A percentile compares a stretch with the other conserved stretches of the same genome.
phyloP scores from a whole-genome alignment of 2,113 vertebrate genomes.

The Anthoscopus minutus region DNA sequence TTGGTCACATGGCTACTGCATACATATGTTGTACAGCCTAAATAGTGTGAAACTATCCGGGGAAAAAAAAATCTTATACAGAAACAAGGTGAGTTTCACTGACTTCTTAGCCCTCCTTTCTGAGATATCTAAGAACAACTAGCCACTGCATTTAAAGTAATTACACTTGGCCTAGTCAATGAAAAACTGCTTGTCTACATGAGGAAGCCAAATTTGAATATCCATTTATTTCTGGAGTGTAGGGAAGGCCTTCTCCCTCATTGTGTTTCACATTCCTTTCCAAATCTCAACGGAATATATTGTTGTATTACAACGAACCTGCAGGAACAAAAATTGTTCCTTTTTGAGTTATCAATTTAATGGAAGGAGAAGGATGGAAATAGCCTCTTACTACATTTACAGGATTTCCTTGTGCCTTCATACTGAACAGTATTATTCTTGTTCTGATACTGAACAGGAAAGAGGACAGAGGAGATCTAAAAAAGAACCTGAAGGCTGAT shows the following conservation, averaged over 20 bases:
- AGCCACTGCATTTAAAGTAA: background rate
- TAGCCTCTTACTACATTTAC: background rate
- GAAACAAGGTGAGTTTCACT: background rate
- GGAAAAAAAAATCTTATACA: background rate
- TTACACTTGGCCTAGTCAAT: background rate
- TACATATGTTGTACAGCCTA: background rate
- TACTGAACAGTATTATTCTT: background rate
- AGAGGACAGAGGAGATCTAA: background rate
- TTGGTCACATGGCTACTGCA: background rate
- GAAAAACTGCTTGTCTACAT: background rate
- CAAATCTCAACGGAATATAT: background rate
- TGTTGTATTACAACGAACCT: background rate
- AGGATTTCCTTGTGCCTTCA: background rate
- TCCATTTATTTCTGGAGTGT: background rate
- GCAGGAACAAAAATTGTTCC: background rate
- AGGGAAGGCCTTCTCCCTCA: background rate
- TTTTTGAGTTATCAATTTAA: background rate
- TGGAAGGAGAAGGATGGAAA: background rate
- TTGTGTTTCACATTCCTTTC: background rate
- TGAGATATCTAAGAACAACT: background rate
- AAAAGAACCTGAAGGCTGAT: background rate
- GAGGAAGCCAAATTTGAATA: background rate
- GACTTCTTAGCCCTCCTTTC: background rate
- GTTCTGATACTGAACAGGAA: background rate
- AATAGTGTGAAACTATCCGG: background rate